Base-by-base conservation (phyloP, 2,888 invertebrate genomes). In the Orchestes rusci region DNA sequence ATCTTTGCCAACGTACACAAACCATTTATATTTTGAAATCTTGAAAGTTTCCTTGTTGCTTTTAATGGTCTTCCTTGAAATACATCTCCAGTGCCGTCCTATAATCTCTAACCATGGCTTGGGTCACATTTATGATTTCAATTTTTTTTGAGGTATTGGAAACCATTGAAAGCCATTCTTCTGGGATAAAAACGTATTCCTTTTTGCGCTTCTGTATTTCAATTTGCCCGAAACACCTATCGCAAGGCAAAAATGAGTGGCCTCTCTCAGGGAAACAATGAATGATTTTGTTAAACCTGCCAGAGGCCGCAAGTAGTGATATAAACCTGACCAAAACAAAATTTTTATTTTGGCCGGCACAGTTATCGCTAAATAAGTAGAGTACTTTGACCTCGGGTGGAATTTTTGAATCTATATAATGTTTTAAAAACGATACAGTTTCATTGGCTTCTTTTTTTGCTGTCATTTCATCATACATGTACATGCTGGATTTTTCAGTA, bases 221-320 rank as follows among this genome's bases (percentile, higher is more conserved):
- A 4, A 45, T 41, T 5, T 17, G 2, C 5, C 45, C 41, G 28
- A 41, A 45, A 17, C 32, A 37, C 3, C 45, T 4, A 18, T 45
- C 41, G 16, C 41, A 41, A 10, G 41, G 41, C 3, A 45, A 28
- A 28, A 45, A 45, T 15, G 35, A 36, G 27, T 40, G 45, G 3
- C 45, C 45, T 15, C 35, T 39, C 36, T 45, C 45, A 20, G 45
- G 36, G 27, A 36, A 45, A 7, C 45, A 17, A 16, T 45, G 35
- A 29, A 20, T 28, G 16, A 45, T 45, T 2, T 3, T 19, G 7
- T 12, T 4, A 45, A 45, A 45, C 18, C 16, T 40, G 3, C 23
- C 18, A 37, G 10, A 31, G 10, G 34, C 13, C 8, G 33, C 32
- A 16, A 40, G 2, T 12, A 27, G 20, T 16, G 15, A 35, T 10